Evolutionary conservation across 92 coral and sea anemone genomes (phyloP).

Genomic region (Palythoa caribaeorum): DNA sequence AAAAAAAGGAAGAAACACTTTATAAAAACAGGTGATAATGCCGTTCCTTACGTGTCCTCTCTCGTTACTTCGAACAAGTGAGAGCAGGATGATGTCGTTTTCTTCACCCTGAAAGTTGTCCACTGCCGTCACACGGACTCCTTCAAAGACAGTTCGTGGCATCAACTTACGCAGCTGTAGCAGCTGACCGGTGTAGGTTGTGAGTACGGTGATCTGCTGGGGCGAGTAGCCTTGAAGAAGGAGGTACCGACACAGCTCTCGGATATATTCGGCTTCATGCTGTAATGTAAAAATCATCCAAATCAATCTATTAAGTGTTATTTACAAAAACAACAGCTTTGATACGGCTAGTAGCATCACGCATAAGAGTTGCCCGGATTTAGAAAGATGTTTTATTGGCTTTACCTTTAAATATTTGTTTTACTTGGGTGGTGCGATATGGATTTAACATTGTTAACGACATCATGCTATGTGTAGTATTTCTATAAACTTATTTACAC

Average conservation of each 20-base stretch:
- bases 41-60: constrained; percentile 40
- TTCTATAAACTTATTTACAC: too few species aligned
- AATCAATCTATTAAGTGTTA: background rate
- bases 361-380: too few species aligned
- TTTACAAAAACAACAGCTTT: background rate
- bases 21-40: background rate
- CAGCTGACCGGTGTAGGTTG: constrained; percentile 93
- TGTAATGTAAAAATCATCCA: background rate
- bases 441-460: background rate
- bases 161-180: constrained; percentile 68
- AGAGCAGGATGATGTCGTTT: constrained; percentile 83
- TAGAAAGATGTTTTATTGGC: too few species aligned
- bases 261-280: constrained; percentile 88
- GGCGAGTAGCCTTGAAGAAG: constrained; percentile 84
- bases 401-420: background rate
- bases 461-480: background rate
- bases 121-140: constrained; percentile 89
- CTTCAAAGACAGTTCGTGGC: constrained; percentile 77
- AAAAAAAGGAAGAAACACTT: background rate
- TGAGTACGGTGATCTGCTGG: constrained; percentile 78
- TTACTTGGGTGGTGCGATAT: background rate
- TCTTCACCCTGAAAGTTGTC: constrained; percentile 98
- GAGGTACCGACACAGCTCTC: constrained; percentile 83
- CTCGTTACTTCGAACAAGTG: constrained; percentile 80
- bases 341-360: background rate